These are phyloP conservation scores for Alviniconcha marisindica DNA, from an alignment of 1,140 invertebrate species.

Conservation along the genomic window DNA sequence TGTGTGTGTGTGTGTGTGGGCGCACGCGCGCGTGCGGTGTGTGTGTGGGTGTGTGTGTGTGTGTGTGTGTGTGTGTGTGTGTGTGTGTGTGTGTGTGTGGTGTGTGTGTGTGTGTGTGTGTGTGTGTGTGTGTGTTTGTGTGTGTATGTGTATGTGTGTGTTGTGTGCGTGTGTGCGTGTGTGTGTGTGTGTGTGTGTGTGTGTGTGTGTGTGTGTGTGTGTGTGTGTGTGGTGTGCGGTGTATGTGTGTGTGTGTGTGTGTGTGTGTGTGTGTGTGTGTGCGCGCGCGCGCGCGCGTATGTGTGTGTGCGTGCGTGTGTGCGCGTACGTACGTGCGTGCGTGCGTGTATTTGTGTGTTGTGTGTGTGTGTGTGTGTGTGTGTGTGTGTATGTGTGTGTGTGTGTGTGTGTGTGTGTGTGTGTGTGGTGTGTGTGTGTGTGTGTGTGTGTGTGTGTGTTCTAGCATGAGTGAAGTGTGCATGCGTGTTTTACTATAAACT, in stretches of 20 bases:
- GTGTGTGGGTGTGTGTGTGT: no score
- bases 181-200: background rate
- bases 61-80: no score
- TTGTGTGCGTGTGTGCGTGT: background rate
- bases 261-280: background rate
- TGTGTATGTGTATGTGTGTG: background rate
- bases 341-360: no score
- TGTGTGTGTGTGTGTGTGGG: no score
- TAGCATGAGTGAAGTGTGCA: no score
- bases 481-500: no score
- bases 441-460: no score
- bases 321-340: no score
- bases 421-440: no score
- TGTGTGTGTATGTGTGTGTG: slow-evolving; percentile 26
- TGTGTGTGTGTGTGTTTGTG: background rate
- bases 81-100: background rate
- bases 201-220: background rate
- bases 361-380: no score
- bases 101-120: background rate
- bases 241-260: background rate
- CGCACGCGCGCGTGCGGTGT: no score
- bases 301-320: no score
- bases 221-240: background rate
- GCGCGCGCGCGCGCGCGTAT: background rate
- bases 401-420: background rate